Evolutionary conservation across 2,113 vertebrate genomes (phyloP).

Genomic region (Zosterops pallidus): DNA sequence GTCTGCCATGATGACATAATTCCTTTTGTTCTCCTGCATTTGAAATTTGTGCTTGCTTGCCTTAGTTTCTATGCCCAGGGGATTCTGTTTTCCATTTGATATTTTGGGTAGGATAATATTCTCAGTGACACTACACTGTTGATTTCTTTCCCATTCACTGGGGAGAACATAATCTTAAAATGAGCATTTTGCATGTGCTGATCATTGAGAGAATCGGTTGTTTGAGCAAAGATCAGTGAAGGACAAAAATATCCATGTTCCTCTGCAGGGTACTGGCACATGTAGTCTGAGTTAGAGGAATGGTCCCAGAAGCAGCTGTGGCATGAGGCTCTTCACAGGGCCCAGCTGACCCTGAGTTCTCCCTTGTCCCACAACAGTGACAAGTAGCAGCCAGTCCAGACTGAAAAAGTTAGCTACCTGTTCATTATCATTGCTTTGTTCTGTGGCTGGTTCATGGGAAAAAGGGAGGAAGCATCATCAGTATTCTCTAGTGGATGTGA

Average conservation of each 20-base stretch:
- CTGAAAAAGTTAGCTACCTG: neutral
- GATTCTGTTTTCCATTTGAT: neutral
- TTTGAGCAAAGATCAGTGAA: neutral
- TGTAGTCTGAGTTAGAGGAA: neutral
- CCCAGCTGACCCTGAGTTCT: neutral
- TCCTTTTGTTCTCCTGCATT: neutral
- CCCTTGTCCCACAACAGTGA: neutral
- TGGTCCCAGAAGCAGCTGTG: neutral
- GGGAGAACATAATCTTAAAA: neutral
- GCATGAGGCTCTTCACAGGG: neutral
- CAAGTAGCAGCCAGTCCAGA: neutral
- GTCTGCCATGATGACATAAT: neutral
- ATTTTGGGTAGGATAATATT: neutral
- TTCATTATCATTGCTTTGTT: neutral
- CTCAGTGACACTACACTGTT: neutral
- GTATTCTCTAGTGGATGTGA: rapidly evolving
- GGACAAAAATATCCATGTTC: neutral
- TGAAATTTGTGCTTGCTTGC: neutral
- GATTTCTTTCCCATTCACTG: neutral
- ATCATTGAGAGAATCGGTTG: neutral
- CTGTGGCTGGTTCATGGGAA: neutral
- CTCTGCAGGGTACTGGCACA: neutral
- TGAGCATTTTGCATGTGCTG: neutral
- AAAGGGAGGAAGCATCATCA: neutral
- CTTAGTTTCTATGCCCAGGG: neutral